A percentile compares a stretch with the other conserved stretches of the same genome.
Conservation (phyloP, 2,797 vertebrate species). For the Acanthornis magna region DNA sequence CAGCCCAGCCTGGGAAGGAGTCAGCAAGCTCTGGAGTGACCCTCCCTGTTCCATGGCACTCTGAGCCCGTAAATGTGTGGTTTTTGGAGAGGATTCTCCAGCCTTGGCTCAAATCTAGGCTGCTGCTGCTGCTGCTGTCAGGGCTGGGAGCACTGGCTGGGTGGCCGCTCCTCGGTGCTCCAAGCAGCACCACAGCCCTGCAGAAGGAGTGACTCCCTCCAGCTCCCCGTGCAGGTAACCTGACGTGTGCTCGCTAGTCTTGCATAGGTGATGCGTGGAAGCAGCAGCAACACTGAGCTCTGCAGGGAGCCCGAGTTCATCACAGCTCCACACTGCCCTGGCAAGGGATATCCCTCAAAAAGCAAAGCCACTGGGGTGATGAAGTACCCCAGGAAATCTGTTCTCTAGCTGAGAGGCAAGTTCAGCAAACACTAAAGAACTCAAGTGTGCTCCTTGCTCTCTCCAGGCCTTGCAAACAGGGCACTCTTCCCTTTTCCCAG, state of each 20-base stretch:
- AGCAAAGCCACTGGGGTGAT: not conserved
- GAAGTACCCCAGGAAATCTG: not conserved
- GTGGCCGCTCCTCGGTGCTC: not conserved
- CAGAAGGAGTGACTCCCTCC: not conserved
- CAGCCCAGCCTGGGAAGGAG: not conserved
- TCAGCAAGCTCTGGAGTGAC: not conserved
- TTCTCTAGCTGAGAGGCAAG: not conserved
- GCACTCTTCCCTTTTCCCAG: not conserved
- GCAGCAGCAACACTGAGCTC: not conserved
- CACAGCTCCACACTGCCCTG: not conserved
- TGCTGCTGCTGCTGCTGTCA: not conserved
- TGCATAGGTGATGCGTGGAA: constrained; percentile 36
- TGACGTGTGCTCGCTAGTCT: not conserved
- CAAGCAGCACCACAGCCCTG: not conserved
- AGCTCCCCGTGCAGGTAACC: not conserved
- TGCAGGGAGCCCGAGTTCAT: not conserved
- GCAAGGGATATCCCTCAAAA: not conserved
- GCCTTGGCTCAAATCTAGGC: not conserved
- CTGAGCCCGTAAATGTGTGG: not conserved
- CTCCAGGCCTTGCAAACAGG: not conserved
- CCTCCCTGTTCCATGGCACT: not conserved
- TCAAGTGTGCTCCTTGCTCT: not conserved
- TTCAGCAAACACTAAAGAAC: not conserved
- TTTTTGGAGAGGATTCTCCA: not conserved
- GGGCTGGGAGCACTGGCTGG: not conserved